Evolutionary conservation across 2,888 invertebrate species (phyloP).

Genomic region (Cantharis rustica): DNA sequence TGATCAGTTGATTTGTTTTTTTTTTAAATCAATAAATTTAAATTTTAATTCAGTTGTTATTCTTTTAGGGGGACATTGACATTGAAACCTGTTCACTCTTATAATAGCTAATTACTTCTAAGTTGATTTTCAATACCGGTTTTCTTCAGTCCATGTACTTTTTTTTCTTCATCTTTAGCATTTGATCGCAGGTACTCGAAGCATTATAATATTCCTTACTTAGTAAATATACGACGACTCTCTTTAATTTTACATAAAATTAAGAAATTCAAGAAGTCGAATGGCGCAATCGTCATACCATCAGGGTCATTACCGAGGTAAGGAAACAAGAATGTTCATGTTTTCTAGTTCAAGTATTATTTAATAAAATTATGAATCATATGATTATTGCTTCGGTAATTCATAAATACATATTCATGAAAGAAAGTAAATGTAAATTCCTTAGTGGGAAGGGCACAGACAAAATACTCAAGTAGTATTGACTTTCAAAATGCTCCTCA

Average conservation of each 20-base stretch:
- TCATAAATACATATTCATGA: not conserved
- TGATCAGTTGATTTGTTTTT: not conserved
- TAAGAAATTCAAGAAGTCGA: not conserved
- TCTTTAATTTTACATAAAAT: not conserved
- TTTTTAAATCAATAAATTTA: not conserved
- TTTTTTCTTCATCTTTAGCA: not conserved
- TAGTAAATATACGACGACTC: not conserved
- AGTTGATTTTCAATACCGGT: conserved; percentile 29
- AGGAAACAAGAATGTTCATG: not conserved
- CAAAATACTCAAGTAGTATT: not conserved
- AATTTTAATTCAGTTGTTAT: conserved; percentile 12
- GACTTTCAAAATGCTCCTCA: not conserved
- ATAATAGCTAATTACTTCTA: conserved; percentile 25
- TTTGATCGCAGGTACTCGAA: not conserved
- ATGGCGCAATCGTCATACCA: not conserved
- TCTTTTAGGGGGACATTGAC: conserved; percentile 30
- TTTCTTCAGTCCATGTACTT: conserved; percentile 13
- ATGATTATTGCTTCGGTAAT: not conserved
- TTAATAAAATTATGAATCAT: not conserved
- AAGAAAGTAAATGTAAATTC: not conserved
- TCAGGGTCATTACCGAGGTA: not conserved
- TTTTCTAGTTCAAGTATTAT: not conserved
- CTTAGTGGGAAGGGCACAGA: not conserved
- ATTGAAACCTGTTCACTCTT: conserved; percentile 30
- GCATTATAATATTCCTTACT: not conserved